Base-by-base conservation (phyloP, 23 tunicate species). In the Trididemnum miniatum region DNA sequence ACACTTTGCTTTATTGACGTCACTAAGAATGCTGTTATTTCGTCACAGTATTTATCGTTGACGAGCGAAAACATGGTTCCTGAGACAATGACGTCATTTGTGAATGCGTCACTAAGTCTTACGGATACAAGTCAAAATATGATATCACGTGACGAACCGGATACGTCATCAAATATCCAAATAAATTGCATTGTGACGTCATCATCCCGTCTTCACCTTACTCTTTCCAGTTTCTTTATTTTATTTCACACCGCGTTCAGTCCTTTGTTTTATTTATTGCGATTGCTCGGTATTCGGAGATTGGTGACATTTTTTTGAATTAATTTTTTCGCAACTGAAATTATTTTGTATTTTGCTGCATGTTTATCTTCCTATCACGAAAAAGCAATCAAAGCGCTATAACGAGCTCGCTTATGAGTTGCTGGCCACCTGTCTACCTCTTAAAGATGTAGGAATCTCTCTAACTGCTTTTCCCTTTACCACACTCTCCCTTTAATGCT, bases 241-340 rank as follows among this genome's bases (percentile, higher is more conserved):
- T 49, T 91, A 52, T 35, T 82, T 5, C 87, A 91, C 39, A 71
- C 80, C 67, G 79, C 90, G 9, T 25, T 91, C 20, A 35, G 86
- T 1, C 97, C 97, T 5, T 75, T 85, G n/a, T 51, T 91, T 34
- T 91, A 91, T 77, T 51, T 91, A 31, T 31, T 91, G 1, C 86
- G 97, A 20, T 76, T 91, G 51, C 84, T 91, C 30, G 97, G 97
- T 0, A 73, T 82, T 37, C 75, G 97, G 25, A 64, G 90, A 27
- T 37, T 86, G 40, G 9, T 85, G 12, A 72, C 89, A 44, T 44
- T 44, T 44, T 44, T 9, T 44, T n/a, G n/a, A n/a, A n/a, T n/a
- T n/a, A n/a, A n/a, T n/a, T n/a, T n/a, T n/a, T n/a, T n/a, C n/a
- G n/a, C n/a, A n/a, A n/a, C n/a, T n/a, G n/a, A n/a, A n/a, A n/a